A percentile compares a stretch with the other conserved stretches of the same genome.
These are phyloP conservation scores for Microtus montanus DNA, from an alignment of 2,113 vertebrate species.

Conservation along the genomic window DNA sequence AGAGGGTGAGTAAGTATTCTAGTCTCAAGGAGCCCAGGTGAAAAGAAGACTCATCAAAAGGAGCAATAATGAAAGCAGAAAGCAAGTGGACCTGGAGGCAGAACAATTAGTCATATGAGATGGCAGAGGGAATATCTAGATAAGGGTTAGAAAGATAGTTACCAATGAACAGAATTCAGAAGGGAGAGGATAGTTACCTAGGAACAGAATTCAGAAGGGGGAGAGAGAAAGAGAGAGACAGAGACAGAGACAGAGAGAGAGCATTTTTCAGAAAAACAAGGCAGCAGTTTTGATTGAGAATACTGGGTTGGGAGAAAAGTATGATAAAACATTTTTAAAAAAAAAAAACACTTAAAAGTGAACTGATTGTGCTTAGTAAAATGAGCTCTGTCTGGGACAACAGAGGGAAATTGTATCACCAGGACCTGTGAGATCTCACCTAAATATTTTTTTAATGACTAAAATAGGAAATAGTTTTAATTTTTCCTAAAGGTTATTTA, in stretches of 20 bases:
- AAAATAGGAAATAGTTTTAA: neutral
- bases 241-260: neutral
- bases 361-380: neutral
- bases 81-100: neutral
- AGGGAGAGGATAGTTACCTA: neutral
- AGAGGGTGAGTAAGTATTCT: neutral
- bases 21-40: neutral
- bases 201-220: neutral
- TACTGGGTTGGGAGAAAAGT: neutral
- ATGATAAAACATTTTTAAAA: neutral
- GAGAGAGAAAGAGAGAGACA: neutral
- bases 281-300: neutral
- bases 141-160: conserved; percentile 43
- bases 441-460: neutral
- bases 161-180: neutral
- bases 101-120: conserved; percentile 18
- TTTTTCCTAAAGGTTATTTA: conserved; percentile 15
- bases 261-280: neutral
- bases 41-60: conserved; percentile 12
- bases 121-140: neutral
- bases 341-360: neutral
- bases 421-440: neutral
- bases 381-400: neutral
- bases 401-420: neutral
- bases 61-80: conserved; percentile 33